Evolutionary conservation across 1,140 invertebrate species (phyloP).

Genomic region (Drosophila pallidifrons): DNA sequence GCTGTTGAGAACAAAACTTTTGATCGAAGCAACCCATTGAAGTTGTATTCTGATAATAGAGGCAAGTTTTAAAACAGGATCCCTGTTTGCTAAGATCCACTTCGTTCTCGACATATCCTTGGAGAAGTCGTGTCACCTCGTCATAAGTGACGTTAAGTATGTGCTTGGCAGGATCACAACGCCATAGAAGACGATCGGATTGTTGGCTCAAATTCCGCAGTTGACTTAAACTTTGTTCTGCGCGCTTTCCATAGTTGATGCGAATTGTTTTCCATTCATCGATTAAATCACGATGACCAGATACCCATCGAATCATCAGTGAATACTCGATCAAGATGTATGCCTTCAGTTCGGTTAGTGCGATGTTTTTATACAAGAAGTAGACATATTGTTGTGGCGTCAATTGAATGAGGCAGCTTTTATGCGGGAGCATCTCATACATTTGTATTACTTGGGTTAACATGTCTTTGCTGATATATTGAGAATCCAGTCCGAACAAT

Average conservation of each 20-base stretch:
- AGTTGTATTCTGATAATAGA: neutral
- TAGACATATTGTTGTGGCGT: neutral
- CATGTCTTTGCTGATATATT: too few species aligned
- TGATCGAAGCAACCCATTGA: neutral
- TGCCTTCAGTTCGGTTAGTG: neutral
- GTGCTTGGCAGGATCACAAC: neutral
- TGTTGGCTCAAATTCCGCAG: neutral
- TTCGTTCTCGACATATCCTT: slow-evolving; percentile 8
- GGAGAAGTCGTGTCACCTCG: neutral
- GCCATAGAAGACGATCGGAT: neutral
- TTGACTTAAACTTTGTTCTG: too few species aligned
- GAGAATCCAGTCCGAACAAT: too few species aligned
- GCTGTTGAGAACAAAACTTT: neutral
- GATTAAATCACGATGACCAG: too few species aligned
- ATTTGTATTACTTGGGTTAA: too few species aligned
- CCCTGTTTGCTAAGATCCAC: neutral
- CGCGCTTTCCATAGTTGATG: too few species aligned
- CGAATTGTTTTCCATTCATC: too few species aligned
- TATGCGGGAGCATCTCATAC: too few species aligned
- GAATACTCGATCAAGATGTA: neutral
- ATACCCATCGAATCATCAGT: too few species aligned
- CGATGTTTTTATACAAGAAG: neutral
- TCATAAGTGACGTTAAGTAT: neutral
- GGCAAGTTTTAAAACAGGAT: neutral
- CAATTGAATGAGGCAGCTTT: neutral